Conservation (phyloP, 2,113 vertebrate genomes). For the Mormyrus iriodes region DNA sequence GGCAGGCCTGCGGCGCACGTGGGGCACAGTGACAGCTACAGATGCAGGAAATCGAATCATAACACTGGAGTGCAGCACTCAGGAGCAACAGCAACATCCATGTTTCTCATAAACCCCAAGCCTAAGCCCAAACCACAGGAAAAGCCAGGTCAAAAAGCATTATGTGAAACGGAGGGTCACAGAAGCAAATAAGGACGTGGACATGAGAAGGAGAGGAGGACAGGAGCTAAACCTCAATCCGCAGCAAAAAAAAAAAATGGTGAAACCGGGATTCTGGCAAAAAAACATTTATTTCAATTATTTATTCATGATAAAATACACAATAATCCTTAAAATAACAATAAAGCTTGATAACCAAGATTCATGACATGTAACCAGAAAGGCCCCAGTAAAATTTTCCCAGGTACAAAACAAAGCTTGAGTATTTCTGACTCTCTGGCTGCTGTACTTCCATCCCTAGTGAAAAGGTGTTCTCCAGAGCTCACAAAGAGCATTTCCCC, state of each 20-base stretch:
- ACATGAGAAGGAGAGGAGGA: background rate
- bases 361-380: background rate
- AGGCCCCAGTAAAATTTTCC: background rate
- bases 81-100: background rate
- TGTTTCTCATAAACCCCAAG: background rate
- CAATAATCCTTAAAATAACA: no score
- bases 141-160: background rate
- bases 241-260: no score
- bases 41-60: constrained; percentile 16
- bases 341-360: background rate
- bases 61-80: background rate
- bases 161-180: background rate
- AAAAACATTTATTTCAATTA: no score
- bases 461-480: background rate
- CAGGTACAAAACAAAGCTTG: background rate
- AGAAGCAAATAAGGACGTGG: no score
- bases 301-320: no score
- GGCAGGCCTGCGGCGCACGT: background rate
- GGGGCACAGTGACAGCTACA: background rate
- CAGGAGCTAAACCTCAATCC: background rate
- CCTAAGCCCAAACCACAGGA: background rate
- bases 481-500: background rate
- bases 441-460: background rate
- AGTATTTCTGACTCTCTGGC: background rate
- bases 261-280: no score